Conservation (phyloP, 2,113 vertebrate genomes). For the Cyanoramphus novaezelandiae region DNA sequence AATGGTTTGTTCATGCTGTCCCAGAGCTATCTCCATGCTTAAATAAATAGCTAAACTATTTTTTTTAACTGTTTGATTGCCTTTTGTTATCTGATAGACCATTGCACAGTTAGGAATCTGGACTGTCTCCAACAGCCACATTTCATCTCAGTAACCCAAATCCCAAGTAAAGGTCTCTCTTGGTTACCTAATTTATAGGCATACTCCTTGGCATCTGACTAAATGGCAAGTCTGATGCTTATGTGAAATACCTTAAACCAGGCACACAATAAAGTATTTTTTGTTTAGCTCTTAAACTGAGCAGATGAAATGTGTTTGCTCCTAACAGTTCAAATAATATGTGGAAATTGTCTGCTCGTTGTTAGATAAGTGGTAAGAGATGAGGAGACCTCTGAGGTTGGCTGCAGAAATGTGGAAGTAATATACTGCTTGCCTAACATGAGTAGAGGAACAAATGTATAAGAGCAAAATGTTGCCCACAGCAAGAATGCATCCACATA, state of each 20-base stretch:
- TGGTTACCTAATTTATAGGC: slow-evolving; percentile 9
- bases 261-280: neutral
- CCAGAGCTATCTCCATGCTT: neutral
- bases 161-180: neutral
- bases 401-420: neutral
- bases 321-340: neutral
- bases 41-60: neutral
- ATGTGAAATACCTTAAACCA: slow-evolving; percentile 28
- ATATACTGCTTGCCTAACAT: neutral
- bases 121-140: neutral
- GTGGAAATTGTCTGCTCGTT: neutral
- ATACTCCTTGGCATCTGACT: neutral
- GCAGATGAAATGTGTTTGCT: neutral
- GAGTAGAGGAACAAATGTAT: neutral
- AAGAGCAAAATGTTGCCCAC: neutral
- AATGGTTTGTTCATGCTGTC: neutral
- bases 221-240: slow-evolving; percentile 1
- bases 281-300: neutral
- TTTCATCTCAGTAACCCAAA: slow-evolving; percentile 29
- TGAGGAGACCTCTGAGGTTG: neutral
- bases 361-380: neutral
- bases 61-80: neutral
- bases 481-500: neutral
- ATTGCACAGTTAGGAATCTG: neutral
- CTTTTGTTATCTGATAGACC: neutral